Conservation (phyloP, 2,797 vertebrate species). For the Lithobates pipiens region DNA sequence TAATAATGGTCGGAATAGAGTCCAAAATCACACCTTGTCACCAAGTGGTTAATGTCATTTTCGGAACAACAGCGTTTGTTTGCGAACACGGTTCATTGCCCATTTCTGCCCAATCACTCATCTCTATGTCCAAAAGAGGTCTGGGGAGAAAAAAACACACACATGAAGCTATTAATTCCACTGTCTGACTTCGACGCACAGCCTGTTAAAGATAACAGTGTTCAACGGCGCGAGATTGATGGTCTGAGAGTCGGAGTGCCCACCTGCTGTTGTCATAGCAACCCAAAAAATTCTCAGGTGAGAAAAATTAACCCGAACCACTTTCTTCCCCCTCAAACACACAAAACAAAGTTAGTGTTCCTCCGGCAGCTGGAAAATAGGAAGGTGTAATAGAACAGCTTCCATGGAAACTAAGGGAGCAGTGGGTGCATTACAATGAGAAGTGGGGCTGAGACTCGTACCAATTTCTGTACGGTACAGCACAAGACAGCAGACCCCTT, state of each 20-base stretch:
- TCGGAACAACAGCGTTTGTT: not conserved
- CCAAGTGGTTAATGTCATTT: not conserved
- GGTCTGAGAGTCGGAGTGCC: not conserved
- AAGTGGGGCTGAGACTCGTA: too few species aligned
- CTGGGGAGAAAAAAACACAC: not conserved
- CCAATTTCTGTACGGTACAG: not conserved
- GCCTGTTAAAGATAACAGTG: constrained; percentile 9
- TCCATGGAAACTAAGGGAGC: constrained; percentile 48
- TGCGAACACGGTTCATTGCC: not conserved
- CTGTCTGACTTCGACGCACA: not conserved
- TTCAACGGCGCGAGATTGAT: not conserved
- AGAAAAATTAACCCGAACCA: constrained; percentile 10
- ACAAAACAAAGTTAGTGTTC: constrained; percentile 47
- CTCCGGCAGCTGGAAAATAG: constrained; percentile 38
- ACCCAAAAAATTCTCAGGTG: constrained; percentile 50
- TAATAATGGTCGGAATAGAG: too few species aligned
- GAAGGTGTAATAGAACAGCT: constrained; percentile 26
- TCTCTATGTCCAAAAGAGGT: constrained; percentile 8
- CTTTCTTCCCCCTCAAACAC: constrained; percentile 36
- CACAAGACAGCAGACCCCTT: not conserved
- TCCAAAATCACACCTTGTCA: too few species aligned
- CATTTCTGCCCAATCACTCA: constrained; percentile 1
- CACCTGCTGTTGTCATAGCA: constrained; percentile 50
- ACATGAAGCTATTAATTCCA: constrained; percentile 14
- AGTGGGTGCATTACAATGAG: constrained; percentile 22